Base-by-base conservation (phyloP, 2,888 invertebrate genomes). In the Spicauda simplicius region DNA sequence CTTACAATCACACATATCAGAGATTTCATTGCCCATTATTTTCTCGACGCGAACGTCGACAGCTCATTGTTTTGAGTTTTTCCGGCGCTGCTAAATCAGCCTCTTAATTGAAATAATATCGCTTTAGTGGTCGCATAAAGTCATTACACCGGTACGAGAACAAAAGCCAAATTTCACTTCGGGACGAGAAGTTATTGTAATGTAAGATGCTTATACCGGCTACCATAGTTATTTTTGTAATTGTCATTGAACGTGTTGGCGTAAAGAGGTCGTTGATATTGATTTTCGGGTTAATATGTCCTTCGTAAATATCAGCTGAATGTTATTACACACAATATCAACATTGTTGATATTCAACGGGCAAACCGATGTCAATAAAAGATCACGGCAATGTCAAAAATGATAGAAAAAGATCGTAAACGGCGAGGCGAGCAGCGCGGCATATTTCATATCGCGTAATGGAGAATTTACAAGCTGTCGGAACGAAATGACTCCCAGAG, bases 371-470 rank as follows among this genome's bases (percentile, higher is more conserved):
- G 52, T 58, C 52, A 64, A 58, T 64, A 64, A 66, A 60, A 66
- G 33, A 66, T 60, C 33, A 53, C 18, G 30, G 45, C 30, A n/a
- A 52, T 60, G 50, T 70, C 68, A 65, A 70, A 71, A 70, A 65
- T 71, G 65, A 72, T 68, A 68, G 64, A 53, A 69, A 70, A 69
- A 83, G 77, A 74, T 87, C 84, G 86, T 87, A 87, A 90, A 86
- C 80, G 82, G 79, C 77, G 77, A 80, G 83, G 82, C 81, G 80
- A 84, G 80, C 81, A 80, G 80, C 73, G 77, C 76, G 83, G 85
- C 88, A 92, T 93, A 93, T 93, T 90, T 93, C 93, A 93, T 93
- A 93, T 88, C 90, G 86, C 83, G 90, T 93, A 93, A 93, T 93
- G 90, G 90, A 84, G 90, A 93, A 93, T 93, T 93, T 93, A 93